Evolutionary conservation across 2,113 vertebrate genomes (phyloP).

Genomic region (Numenius arquata): DNA sequence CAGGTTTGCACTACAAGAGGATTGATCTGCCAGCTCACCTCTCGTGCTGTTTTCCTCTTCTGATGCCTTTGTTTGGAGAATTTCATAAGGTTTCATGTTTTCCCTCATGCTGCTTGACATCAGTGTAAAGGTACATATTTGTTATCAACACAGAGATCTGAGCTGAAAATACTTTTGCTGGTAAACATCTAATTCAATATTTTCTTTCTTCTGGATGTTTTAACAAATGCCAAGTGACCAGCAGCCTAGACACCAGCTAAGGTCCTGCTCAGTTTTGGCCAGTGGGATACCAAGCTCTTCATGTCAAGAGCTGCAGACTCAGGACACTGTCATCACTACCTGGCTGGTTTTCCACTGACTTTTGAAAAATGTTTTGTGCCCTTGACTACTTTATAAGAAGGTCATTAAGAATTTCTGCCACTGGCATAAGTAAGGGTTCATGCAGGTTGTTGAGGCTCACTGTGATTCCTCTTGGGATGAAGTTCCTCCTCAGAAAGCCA

Average conservation of each 20-base stretch:
- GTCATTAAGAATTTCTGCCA: background rate
- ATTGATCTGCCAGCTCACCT: accelerated
- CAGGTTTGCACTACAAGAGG: background rate
- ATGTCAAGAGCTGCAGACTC: background rate
- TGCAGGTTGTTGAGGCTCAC: background rate
- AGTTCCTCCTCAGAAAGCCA: background rate
- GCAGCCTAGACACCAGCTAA: background rate
- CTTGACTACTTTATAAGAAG: background rate
- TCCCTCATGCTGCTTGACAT: background rate
- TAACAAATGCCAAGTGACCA: background rate
- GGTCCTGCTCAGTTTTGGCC: background rate
- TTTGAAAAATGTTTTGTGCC: background rate
- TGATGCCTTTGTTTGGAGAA: background rate
- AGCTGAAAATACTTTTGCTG: background rate
- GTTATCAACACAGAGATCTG: background rate
- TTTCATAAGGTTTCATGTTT: background rate
- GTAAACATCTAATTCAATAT: background rate
- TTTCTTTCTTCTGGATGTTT: background rate
- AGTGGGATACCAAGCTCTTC: background rate
- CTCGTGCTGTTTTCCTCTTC: background rate
- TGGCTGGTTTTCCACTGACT: background rate
- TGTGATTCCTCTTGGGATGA: background rate
- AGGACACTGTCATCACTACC: too few species aligned
- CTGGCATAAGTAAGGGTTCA: background rate
- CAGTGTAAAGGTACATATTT: background rate